Evolutionary conservation across 2,888 invertebrate genomes (phyloP).

Genomic region (Phaonia tiefii): DNA sequence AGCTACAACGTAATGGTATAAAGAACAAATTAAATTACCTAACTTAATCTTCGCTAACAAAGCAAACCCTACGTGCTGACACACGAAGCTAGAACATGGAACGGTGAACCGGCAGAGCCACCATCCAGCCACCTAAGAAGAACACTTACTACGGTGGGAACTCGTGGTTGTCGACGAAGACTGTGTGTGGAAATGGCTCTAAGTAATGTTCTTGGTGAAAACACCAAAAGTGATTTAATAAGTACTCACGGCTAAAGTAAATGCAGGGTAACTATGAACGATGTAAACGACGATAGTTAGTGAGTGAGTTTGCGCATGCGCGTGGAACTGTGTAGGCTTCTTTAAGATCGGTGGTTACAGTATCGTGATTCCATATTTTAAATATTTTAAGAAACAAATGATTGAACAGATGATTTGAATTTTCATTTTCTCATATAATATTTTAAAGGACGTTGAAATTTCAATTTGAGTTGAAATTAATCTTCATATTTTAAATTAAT

Average conservation of each 20-base stretch:
- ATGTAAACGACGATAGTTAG: background rate
- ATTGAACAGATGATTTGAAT: too few species aligned
- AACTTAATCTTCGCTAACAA: conserved; percentile 55
- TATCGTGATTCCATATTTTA: too few species aligned
- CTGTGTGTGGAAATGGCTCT: background rate
- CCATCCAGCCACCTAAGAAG: background rate
- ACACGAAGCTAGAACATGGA: conserved; percentile 15
- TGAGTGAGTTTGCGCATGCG: background rate
- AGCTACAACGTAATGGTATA: conserved; percentile 52
- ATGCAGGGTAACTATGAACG: conserved; percentile 24
- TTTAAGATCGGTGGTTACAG: background rate
- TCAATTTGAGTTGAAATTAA: too few species aligned
- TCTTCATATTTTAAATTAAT: too few species aligned
- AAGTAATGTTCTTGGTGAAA: conserved; percentile 46
- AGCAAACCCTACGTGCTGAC: conserved; percentile 7
- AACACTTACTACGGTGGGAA: conserved; percentile 18
- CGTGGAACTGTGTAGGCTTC: background rate
- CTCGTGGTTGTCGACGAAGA: background rate
- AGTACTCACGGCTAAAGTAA: conserved; percentile 42
- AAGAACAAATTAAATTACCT: conserved; percentile 65
- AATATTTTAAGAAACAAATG: too few species aligned
- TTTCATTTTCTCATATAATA: too few species aligned
- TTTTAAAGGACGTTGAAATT: too few species aligned
- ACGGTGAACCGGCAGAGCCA: conserved; percentile 22
- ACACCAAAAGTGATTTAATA: conserved; percentile 62